Percentiles rank a stretch among this genome's conserved stretches.
Conservation (phyloP, 2,888 invertebrate species). For the Chydorus sphaericus region DNA sequence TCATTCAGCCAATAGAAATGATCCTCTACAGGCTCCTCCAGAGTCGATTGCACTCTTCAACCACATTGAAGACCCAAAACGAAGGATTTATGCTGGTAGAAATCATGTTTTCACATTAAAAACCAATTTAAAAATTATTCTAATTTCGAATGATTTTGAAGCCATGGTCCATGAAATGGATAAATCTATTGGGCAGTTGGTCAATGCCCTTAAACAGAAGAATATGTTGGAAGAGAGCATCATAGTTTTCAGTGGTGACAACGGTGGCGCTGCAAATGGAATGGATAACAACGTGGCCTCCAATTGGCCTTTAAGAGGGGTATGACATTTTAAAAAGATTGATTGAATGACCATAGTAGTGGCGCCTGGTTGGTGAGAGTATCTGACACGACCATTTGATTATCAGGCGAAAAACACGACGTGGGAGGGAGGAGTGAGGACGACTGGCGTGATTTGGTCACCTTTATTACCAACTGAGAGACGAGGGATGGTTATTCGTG, state of each 20-base stretch:
- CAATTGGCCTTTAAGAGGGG: conserved; percentile 44
- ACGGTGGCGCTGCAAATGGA: conserved; percentile 66
- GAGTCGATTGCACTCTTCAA: conserved; percentile 46
- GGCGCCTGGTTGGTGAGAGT: too few species aligned
- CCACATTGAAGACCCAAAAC: conserved; percentile 48
- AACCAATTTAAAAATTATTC: neutral
- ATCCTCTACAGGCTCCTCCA: conserved; percentile 66
- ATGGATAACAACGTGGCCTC: conserved; percentile 49
- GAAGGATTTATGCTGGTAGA: conserved; percentile 70
- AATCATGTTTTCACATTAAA: too few species aligned
- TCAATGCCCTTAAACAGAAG: conserved; percentile 46
- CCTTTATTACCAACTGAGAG: neutral
- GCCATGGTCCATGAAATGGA: conserved; percentile 76
- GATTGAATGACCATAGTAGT: neutral
- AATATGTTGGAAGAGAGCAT: conserved; percentile 64
- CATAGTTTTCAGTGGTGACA: conserved; percentile 73
- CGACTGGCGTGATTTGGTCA: conserved; percentile 62
- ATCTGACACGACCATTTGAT: too few species aligned
- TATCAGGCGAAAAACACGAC: conserved; percentile 65
- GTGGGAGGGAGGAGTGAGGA: conserved; percentile 86
- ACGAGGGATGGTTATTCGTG: conserved; percentile 27
- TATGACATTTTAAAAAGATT: conserved; percentile 24
- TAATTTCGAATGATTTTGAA: too few species aligned
- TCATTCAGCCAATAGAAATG: conserved; percentile 72
- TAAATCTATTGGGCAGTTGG: conserved; percentile 62